Base-by-base conservation (phyloP, 2,797 vertebrate species). In the Masticophis lateralis region DNA sequence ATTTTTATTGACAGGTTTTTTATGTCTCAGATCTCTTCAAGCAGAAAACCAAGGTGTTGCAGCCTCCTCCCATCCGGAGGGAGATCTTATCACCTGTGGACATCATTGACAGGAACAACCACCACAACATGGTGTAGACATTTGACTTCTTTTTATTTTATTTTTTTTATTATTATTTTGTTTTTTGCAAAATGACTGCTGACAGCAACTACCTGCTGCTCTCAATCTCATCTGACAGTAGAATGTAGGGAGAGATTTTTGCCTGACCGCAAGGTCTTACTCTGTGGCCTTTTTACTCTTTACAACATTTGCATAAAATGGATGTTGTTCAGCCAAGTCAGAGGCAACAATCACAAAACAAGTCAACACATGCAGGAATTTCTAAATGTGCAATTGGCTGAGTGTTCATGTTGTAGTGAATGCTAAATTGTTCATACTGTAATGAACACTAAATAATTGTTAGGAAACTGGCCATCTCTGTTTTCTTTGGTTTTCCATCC, bases 11-110 rank as follows among this genome's bases (percentile, higher is more conserved):
- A n/a, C 96, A 99, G 99, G 99, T 98, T 53, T 99, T 99, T 95
- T 99, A 99, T 0, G 99, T 99, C 96, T 99, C 99, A 0, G 98
- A 99, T 97, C 98, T 99, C 96, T 99, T 99, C 98, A 99, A 99
- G 95, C 98, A 98, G 87, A 98, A 98, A 97, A 97, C 95, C 83
- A 98, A 98, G 93, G 97, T 97, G 27, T 98, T 98, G 93, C 98
- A 98, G 93, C 98, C 98, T 91, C 98, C 99, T 0, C 98, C 99
- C 25, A 98, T 99, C 97, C 98, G 99, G 97, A 99, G 99, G 97
- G 99, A 99, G 96, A 98, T 99, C 90, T 98, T 99, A 88, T 98
- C 99, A 63, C 98, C 99, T 91, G 98, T 99, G 94, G 99, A 99
- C 97, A 99, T 99, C 97, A 99, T 99, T 66, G 99, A 99, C 79